Conservation (phyloP, 64 coral and sea anemone genomes). For the Actinia tenebrosa region DNA sequence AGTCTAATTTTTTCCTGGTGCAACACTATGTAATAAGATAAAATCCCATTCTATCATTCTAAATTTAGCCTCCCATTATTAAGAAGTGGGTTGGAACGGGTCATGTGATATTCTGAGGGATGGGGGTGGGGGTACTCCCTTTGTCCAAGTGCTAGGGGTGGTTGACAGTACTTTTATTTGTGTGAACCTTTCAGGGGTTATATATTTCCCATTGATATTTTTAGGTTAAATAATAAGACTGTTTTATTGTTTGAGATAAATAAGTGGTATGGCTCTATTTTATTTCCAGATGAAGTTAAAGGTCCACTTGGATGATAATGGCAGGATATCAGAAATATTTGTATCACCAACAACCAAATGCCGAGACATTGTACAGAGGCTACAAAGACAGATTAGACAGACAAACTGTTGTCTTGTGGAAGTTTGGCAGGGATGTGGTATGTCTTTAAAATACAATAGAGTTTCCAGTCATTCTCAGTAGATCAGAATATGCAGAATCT, state of each 20-base stretch:
- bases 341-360: conserved; percentile 75
- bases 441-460: not conserved
- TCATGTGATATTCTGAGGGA: too few relatives aligned
- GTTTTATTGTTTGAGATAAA: not conserved
- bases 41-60: too few relatives aligned
- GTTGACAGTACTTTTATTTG: too few relatives aligned
- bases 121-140: too few relatives aligned
- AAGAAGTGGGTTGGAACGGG: too few relatives aligned
- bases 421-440: conserved; percentile 96
- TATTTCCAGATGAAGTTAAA: conserved; percentile 64
- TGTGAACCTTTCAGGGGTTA: too few relatives aligned
- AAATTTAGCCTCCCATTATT: too few relatives aligned
- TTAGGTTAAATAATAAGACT: not conserved
- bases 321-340: conserved; percentile 66
- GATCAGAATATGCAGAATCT: too few relatives aligned
- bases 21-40: too few relatives aligned
- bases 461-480: not conserved
- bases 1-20: too few relatives aligned
- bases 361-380: conserved; percentile 71
- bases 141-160: too few relatives aligned
- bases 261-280: not conserved
- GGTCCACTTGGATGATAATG: conserved; percentile 67
- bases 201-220: not conserved
- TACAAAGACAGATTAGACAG: conserved; percentile 63
- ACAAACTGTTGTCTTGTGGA: conserved; percentile 71